Base-by-base conservation (phyloP, 2,113 vertebrate species). In the Gymnarchus niloticus region DNA sequence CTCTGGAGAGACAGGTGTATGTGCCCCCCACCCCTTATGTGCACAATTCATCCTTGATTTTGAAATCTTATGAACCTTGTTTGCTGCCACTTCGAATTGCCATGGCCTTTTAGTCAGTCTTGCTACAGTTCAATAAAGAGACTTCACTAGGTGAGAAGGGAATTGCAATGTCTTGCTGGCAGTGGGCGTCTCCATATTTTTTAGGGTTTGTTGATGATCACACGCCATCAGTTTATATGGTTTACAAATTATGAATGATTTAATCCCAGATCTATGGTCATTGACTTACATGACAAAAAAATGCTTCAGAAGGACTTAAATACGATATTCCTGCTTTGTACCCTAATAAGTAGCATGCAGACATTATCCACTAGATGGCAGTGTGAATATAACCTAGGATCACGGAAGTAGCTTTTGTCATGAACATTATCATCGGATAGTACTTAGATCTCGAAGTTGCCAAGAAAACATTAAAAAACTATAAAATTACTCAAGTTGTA, bases 331-430 rank as follows among this genome's bases (percentile, higher is more conserved):
- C 46, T 49, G 23, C 46, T 56, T 56, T 56, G 54, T 56, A 8
- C 10, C 10, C 6, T 56, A 8, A 56, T 9, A 80, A 49, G 76
- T 80, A 80, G 46, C 44, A 80, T 80, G 10, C 76, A 49, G 21
- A 49, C 10, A 80, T 49, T 25, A n/a, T 80, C 46, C 76, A 80
- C 46, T 49, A 80, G 46, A 80, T 80, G 76, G 76, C 76, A 80
- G 76, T 80, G 46, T 80, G 76, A 80, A 46, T 80, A 80, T 80
- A 80, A 49, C 21, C 76, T 49, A 49, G 23, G 44, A 80, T 80
- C 3, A 49, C 44, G 21, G n/a, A n/a, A 10, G 5, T 25, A 23
- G n/a, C 44, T 25, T 8, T 80, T 33, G 76, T 49, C 76, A 25
- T 80, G 4, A 21, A 49, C 1, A 17, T 12, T 25, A 0, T n/a